Evolutionary conservation across 2,888 invertebrate genomes (phyloP).

Genomic region (Xanthia icteritia): DNA sequence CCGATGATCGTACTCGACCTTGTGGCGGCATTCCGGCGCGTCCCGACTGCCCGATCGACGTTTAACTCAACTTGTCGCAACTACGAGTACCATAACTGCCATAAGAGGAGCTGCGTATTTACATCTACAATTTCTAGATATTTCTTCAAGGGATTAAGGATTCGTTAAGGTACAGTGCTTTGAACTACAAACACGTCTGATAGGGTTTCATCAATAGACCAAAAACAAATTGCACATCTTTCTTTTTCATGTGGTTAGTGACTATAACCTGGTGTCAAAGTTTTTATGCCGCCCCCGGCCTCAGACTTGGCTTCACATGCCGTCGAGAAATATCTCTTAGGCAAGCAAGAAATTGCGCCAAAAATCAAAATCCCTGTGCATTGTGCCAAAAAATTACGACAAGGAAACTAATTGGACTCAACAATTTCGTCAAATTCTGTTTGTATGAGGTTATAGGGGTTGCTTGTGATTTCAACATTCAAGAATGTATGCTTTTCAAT

Average conservation of each 20-base stretch:
- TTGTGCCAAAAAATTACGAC: not conserved
- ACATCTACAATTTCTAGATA: slow-evolving; percentile 3
- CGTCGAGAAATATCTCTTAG: too few species aligned
- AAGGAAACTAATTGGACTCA: not conserved
- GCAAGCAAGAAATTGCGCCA: too few species aligned
- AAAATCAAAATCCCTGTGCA: too few species aligned
- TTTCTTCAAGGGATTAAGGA: not conserved
- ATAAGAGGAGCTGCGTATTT: slow-evolving; percentile 35
- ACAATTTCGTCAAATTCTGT: not conserved
- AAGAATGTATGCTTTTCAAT: not conserved
- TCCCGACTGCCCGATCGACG: slow-evolving; percentile 51
- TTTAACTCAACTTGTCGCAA: slow-evolving; percentile 53
- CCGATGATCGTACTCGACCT: slow-evolving; percentile 87
- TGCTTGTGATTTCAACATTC: not conserved
- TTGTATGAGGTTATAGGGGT: not conserved
- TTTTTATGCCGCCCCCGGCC: too few species aligned
- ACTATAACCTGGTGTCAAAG: too few species aligned
- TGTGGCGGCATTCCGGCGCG: slow-evolving; percentile 81
- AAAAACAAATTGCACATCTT: not conserved
- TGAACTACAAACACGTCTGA: not conserved
- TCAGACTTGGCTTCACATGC: too few species aligned
- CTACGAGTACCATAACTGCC: slow-evolving; percentile 27
- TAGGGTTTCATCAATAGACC: not conserved
- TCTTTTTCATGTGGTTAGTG: too few species aligned
- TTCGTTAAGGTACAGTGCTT: not conserved